Evolutionary conservation across 2,797 vertebrate genomes (phyloP).

Genomic region (Aeoliscus strigatus): DNA sequence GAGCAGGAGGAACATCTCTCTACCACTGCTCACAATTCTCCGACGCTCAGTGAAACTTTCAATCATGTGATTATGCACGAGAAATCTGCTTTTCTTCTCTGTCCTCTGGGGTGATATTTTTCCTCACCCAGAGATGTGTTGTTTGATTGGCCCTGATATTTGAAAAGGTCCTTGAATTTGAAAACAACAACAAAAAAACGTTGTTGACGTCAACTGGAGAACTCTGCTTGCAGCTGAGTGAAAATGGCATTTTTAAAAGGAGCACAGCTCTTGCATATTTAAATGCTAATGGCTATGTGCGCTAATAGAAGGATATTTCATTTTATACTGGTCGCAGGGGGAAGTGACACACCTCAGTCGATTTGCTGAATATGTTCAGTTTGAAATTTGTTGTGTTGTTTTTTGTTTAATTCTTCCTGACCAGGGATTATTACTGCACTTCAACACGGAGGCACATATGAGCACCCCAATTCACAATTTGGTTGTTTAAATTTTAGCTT

Average conservation of each 20-base stretch:
- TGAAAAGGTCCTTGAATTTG: slow-evolving; percentile 76
- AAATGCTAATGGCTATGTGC: slow-evolving; percentile 70
- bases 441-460: slow-evolving; percentile 23
- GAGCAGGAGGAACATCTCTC: slow-evolving; percentile 33
- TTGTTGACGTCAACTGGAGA: slow-evolving; percentile 71
- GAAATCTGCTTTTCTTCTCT: slow-evolving; percentile 62
- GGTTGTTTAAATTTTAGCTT: slow-evolving; percentile 40
- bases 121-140: slow-evolving; percentile 58
- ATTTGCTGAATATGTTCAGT: slow-evolving; percentile 48
- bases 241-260: slow-evolving; percentile 70
- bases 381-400: slow-evolving; percentile 23
- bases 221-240: slow-evolving; percentile 64
- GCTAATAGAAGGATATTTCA: slow-evolving; percentile 67
- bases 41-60: slow-evolving; percentile 54
- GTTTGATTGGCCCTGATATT: slow-evolving; percentile 76
- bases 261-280: slow-evolving; percentile 69
- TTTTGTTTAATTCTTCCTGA: slow-evolving; percentile 28
- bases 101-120: slow-evolving; percentile 60
- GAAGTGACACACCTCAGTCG: slow-evolving; percentile 51
- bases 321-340: slow-evolving; percentile 48
- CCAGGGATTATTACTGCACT: slow-evolving; percentile 35
- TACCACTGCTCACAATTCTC: slow-evolving; percentile 49
- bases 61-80: slow-evolving; percentile 66
- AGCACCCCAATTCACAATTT: slow-evolving; percentile 12
- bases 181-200: slow-evolving; percentile 46